These are phyloP conservation scores for Acipenser ruthenus DNA, from an alignment of 2,797 vertebrate species.

Conservation along the genomic window DNA sequence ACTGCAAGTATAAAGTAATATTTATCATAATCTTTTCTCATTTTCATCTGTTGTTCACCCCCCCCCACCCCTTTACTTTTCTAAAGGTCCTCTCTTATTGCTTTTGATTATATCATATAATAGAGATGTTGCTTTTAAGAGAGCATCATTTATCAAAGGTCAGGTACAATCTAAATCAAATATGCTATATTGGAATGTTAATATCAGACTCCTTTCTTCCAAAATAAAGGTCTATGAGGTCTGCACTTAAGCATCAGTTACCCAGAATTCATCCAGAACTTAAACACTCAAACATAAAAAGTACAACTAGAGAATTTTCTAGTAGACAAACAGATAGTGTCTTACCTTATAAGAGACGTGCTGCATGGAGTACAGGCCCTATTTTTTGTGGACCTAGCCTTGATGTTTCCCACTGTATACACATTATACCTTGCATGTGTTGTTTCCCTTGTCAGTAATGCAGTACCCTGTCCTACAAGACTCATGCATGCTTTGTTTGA, in stretches of 20 bases:
- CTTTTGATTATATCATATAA: neutral
- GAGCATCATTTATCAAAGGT: neutral
- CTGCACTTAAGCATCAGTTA: too few relatives aligned
- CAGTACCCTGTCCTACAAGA: constrained; percentile 35
- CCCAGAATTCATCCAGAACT: too few relatives aligned
- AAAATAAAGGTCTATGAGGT: neutral
- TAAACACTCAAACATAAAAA: too few relatives aligned
- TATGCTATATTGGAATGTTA: neutral
- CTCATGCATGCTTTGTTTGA: constrained; percentile 52
- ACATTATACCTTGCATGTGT: neutral
- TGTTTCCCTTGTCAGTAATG: constrained; percentile 29
- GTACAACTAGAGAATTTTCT: too few relatives aligned
- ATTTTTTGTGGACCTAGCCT: neutral
- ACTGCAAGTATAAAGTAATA: neutral
- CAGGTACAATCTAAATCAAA: constrained; percentile 1
- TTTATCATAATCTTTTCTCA: neutral
- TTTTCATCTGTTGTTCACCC: neutral
- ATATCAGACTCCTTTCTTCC: neutral
- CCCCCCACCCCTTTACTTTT: neutral
- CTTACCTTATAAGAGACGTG: too few relatives aligned
- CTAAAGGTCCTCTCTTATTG: constrained; percentile 6
- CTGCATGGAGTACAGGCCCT: neutral
- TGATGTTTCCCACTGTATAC: neutral
- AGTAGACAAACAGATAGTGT: too few relatives aligned
- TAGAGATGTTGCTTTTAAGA: constrained; percentile 11